These are phyloP conservation scores for Cottoperca gobio DNA, from an alignment of 2,797 vertebrate species.

Conservation along the genomic window DNA sequence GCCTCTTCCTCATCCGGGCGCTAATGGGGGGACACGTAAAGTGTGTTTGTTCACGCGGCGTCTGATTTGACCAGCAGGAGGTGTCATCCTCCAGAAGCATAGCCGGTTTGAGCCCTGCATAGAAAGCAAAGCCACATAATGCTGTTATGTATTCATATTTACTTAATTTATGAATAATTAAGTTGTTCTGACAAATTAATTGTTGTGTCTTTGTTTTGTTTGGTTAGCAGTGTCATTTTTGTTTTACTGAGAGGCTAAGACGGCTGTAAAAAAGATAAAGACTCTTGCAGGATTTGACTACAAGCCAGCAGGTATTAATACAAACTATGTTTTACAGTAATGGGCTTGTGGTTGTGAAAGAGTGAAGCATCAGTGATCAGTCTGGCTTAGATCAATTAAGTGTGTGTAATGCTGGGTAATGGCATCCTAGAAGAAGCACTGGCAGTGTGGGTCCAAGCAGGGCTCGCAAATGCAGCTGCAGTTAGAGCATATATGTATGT, in stretches of 20 bases:
- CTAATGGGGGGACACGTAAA: constrained; percentile 73
- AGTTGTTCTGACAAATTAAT: constrained; percentile 26
- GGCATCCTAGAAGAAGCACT: background rate
- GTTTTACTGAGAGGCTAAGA: constrained; percentile 39
- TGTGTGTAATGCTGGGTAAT: constrained; percentile 2
- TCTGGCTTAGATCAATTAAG: constrained; percentile 38
- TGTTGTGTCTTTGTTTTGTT: constrained; percentile 41
- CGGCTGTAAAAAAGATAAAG: constrained; percentile 50
- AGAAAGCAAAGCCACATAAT: constrained; percentile 20
- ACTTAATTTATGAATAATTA: constrained; percentile 20
- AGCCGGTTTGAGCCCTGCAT: constrained; percentile 70
- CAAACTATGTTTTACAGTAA: constrained; percentile 39
- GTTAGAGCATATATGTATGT: background rate
- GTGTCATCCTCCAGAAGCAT: constrained; percentile 55
- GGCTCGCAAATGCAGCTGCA: background rate
- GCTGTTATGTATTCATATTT: constrained; percentile 25
- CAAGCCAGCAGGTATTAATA: constrained; percentile 54
- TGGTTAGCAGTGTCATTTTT: constrained; percentile 53
- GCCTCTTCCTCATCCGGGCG: constrained; percentile 82
- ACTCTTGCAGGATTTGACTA: constrained; percentile 35
- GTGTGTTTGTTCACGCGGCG: constrained; percentile 30
- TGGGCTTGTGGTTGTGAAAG: constrained; percentile 43
- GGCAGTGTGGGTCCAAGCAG: background rate
- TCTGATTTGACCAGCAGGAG: constrained; percentile 71
- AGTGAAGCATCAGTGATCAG: constrained; percentile 12